Percentiles rank a stretch among this genome's conserved stretches.
phyloP scores from a whole-genome alignment of 2,797 vertebrate genomes.

The Enoplosus armatus region DNA sequence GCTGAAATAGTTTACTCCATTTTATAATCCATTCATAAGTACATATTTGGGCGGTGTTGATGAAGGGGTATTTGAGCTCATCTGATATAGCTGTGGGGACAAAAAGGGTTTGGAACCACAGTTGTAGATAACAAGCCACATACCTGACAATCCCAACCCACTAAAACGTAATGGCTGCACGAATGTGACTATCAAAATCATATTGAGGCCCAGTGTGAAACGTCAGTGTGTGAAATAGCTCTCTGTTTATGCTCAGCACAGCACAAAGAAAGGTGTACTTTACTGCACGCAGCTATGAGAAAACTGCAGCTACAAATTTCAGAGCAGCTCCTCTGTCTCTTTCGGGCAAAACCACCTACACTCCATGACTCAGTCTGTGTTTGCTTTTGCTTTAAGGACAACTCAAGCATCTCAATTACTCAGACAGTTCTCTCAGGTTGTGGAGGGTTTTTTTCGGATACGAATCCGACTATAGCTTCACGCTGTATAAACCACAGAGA shows the following conservation, averaged over 20 bases:
- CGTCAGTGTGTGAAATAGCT: constrained; percentile 31
- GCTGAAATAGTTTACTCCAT: background rate
- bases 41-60: background rate
- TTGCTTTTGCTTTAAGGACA: constrained; percentile 63
- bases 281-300: constrained; percentile 38
- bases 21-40: background rate
- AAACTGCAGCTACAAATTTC: constrained; percentile 48
- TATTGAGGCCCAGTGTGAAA: constrained; percentile 17
- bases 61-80: background rate
- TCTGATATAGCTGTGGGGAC: background rate
- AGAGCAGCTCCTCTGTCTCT: constrained; percentile 51
- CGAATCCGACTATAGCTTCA: constrained; percentile 3
- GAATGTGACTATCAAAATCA: constrained; percentile 11
- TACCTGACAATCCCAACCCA: background rate
- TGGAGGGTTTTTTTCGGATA: constrained; percentile 15
- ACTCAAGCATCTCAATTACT: constrained; percentile 59
- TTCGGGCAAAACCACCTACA: constrained; percentile 64
- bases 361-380: constrained; percentile 68
- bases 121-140: background rate
- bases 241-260: constrained; percentile 36
- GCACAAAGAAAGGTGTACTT: constrained; percentile 38
- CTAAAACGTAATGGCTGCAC: background rate
- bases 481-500: constrained; percentile 47
- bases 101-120: background rate
- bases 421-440: constrained; percentile 40